A percentile compares a stretch with the other conserved stretches of the same genome.
phyloP scores from a whole-genome alignment of 2,888 invertebrate genomes.

The Zele albiditarsus region DNA sequence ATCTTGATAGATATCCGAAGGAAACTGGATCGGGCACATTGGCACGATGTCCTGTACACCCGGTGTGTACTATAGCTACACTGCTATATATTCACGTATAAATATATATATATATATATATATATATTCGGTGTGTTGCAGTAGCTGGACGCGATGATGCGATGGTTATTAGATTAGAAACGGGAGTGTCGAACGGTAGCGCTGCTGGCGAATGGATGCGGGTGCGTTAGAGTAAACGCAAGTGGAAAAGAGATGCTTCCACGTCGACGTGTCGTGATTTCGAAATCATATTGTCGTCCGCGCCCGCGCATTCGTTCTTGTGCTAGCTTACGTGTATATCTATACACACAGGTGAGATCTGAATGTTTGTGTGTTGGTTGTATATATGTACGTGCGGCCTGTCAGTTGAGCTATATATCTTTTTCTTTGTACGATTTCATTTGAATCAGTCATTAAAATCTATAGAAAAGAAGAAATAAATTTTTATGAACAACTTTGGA shows the following conservation, averaged over 20 bases:
- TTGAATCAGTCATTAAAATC: slow-evolving; percentile 4
- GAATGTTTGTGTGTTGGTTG: slow-evolving; percentile 11
- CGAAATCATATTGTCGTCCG: slow-evolving; percentile 34
- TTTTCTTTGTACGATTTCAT: slow-evolving; percentile 7
- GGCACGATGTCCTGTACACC: slow-evolving; percentile 29
- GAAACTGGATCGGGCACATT: slow-evolving; percentile 39
- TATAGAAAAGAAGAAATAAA: slow-evolving; percentile 11
- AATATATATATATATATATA: slow-evolving; percentile 43
- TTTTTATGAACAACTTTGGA: slow-evolving; percentile 9
- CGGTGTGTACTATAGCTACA: slow-evolving; percentile 37
- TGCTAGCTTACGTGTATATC: slow-evolving; percentile 10
- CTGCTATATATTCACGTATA: too few species aligned
- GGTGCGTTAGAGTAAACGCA: slow-evolving; percentile 16
- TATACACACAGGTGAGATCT: neutral
- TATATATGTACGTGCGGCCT: neutral
- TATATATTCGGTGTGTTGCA: slow-evolving; percentile 15
- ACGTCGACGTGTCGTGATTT: slow-evolving; percentile 44
- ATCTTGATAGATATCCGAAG: slow-evolving; percentile 13
- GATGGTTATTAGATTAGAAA: slow-evolving; percentile 55
- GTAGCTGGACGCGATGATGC: slow-evolving; percentile 34
- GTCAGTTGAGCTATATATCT: neutral
- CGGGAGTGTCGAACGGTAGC: slow-evolving; percentile 59
- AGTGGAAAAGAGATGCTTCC: slow-evolving; percentile 22
- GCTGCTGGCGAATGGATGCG: slow-evolving; percentile 33
- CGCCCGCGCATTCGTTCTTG: slow-evolving; percentile 18